Conservation (phyloP, 2,888 invertebrate species). For the Nesidiocoris tenuis region DNA sequence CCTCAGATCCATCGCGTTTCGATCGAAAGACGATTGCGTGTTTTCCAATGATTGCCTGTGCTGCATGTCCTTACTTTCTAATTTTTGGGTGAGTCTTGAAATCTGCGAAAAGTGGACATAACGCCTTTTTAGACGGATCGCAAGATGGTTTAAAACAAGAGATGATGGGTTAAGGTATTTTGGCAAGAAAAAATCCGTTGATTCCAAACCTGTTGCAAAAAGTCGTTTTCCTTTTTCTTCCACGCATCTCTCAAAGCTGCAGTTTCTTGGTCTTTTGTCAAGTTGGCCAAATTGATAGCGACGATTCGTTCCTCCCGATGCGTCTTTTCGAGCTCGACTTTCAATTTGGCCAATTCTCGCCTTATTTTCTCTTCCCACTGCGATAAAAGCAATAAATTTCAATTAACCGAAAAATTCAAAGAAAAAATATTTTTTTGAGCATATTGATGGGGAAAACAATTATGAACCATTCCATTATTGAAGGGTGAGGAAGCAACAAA, state of each 20-base stretch:
- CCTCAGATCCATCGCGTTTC: conserved; percentile 68
- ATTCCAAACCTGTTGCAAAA: conserved; percentile 58
- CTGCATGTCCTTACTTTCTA: conserved; percentile 64
- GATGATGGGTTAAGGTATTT: too few species aligned
- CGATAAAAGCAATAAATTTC: too few species aligned
- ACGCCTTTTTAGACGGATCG: too few species aligned
- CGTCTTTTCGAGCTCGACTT: conserved; percentile 62
- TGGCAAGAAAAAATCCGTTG: too few species aligned
- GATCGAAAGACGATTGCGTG: conserved; percentile 66
- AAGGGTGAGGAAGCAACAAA: too few species aligned
- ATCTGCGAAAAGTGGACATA: conserved; percentile 58
- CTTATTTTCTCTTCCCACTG: conserved; percentile 66
- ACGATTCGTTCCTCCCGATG: conserved; percentile 63
- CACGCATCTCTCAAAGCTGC: conserved; percentile 59
- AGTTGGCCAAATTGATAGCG: conserved; percentile 60
- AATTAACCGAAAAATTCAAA: too few species aligned
- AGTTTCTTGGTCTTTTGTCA: conserved; percentile 62
- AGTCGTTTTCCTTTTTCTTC: conserved; percentile 58
- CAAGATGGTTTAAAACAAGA: too few species aligned
- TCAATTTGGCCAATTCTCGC: conserved; percentile 64
- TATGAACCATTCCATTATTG: too few species aligned
- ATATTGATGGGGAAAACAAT: too few species aligned
- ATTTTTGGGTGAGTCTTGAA: conserved; percentile 64
- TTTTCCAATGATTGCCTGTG: conserved; percentile 60
- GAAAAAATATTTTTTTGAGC: too few species aligned